A percentile compares a stretch with the other conserved stretches of the same genome.
phyloP scores from a whole-genome alignment of 2,113 vertebrate genomes.

The Xenopus borealis region DNA sequence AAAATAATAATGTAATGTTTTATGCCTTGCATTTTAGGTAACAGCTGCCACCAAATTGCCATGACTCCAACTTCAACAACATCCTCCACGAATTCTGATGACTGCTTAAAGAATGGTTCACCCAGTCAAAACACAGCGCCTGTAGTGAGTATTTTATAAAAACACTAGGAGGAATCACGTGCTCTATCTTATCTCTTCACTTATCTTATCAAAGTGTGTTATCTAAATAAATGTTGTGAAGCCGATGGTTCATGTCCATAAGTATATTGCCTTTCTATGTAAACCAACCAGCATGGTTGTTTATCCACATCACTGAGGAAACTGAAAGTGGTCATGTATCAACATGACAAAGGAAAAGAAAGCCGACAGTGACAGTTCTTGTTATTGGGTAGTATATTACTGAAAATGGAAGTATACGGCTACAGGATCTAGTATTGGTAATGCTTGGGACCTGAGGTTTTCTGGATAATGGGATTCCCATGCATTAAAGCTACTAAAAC shows the following conservation, averaged over 20 bases:
- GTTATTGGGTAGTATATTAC: no score
- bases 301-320: no score
- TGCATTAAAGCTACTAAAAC: no score
- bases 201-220: conserved; percentile 73
- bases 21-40: conserved; percentile 64
- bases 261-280: conserved; percentile 59
- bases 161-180: conserved; percentile 32
- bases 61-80: conserved; percentile 97
- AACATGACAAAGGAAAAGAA: no score
- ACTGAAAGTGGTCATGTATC: no score
- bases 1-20: no score
- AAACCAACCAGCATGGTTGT: conserved; percentile 46
- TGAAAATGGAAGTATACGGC: no score
- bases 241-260: conserved; percentile 54
- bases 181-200: conserved; percentile 61
- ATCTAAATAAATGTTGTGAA: conserved; percentile 69
- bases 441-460: no score
- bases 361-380: no score
- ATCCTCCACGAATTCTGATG: conserved; percentile 92
- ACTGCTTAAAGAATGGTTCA: conserved; percentile 89
- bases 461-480: no score
- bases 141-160: conserved; percentile 70
- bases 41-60: conserved; percentile 80
- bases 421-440: no score
- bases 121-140: conserved; percentile 74